Evolutionary conservation across 2,888 invertebrate species (phyloP).

Genomic region (Crioceris asparagi): DNA sequence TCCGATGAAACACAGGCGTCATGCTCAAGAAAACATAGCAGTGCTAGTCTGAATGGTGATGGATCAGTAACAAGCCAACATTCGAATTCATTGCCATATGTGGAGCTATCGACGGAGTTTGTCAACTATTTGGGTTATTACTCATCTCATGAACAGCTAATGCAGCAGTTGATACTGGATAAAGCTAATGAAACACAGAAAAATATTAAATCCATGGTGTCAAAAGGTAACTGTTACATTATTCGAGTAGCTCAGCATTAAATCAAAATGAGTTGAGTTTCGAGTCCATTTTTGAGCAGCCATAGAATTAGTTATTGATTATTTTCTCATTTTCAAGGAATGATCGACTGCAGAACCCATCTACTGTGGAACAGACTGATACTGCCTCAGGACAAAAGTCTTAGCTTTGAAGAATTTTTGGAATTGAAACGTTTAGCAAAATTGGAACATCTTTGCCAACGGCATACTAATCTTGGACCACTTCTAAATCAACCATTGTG

Average conservation of each 20-base stretch:
- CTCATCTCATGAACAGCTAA: constrained; percentile 54
- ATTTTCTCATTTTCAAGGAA: constrained; percentile 33
- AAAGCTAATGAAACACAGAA: constrained; percentile 45
- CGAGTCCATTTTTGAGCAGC: background rate
- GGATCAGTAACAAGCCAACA: constrained; percentile 12
- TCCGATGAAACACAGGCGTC: constrained; percentile 12
- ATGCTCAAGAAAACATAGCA: constrained; percentile 17
- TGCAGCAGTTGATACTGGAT: constrained; percentile 50
- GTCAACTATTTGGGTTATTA: constrained; percentile 61
- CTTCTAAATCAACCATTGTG: constrained; percentile 49
- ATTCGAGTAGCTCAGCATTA: too few relatives aligned
- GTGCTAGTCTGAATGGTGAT: constrained; percentile 15
- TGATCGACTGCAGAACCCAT: constrained; percentile 57
- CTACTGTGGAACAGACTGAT: constrained; percentile 59
- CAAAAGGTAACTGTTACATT: constrained; percentile 44
- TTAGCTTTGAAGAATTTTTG: constrained; percentile 51
- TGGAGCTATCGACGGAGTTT: constrained; percentile 46
- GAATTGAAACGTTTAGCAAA: constrained; percentile 52
- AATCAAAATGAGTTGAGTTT: too few relatives aligned
- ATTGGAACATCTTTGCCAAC: constrained; percentile 44
- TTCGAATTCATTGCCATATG: constrained; percentile 19
- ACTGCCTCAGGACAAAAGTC: constrained; percentile 37
- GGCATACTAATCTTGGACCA: constrained; percentile 46
- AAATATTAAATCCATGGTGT: constrained; percentile 50
- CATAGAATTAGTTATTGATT: background rate